Conservation (phyloP, 1,140 invertebrate species). For the Scaptomyza montana region DNA sequence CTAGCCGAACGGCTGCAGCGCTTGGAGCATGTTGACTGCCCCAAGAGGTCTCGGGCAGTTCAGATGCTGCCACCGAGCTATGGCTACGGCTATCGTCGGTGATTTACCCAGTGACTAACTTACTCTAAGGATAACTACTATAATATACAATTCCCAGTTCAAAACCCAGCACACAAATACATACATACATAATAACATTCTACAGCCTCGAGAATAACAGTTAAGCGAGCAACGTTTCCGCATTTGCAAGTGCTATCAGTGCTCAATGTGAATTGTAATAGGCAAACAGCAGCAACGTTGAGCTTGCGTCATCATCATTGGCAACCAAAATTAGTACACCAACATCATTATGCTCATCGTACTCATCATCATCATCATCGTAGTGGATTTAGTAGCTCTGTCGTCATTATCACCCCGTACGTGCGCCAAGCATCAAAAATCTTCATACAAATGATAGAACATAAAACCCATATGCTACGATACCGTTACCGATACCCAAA, state of each 20-base stretch:
- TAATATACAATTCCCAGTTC: not conserved
- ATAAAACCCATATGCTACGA: constrained; percentile 36
- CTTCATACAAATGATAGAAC: constrained; percentile 52
- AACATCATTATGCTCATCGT: constrained; percentile 11
- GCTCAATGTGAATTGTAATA: constrained; percentile 19
- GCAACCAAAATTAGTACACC: no score
- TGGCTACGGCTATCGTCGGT: constrained; percentile 32
- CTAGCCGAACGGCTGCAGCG: constrained; percentile 69
- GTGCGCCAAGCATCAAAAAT: constrained; percentile 53
- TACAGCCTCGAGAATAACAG: constrained; percentile 20
- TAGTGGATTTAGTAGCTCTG: constrained; percentile 27
- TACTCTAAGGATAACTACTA: no score
- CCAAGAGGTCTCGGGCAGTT: constrained; percentile 41
- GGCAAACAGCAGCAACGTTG: constrained; percentile 31
- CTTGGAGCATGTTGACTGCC: constrained; percentile 63
- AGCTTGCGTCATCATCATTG: constrained; percentile 23
- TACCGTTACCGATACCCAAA: constrained; percentile 35
- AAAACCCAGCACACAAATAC: not conserved
- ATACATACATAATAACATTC: constrained; percentile 6
- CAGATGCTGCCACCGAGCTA: constrained; percentile 24
- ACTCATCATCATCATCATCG: constrained; percentile 39
- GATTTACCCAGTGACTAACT: constrained; percentile 41
- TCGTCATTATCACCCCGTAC: constrained; percentile 66
- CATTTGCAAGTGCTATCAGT: constrained; percentile 41
- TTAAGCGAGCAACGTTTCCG: constrained; percentile 31